Percentiles rank a stretch among this genome's conserved stretches.
These are phyloP conservation scores for Vulpes lagopus DNA, from an alignment of 2,113 vertebrate genomes.

Conservation along the genomic window DNA sequence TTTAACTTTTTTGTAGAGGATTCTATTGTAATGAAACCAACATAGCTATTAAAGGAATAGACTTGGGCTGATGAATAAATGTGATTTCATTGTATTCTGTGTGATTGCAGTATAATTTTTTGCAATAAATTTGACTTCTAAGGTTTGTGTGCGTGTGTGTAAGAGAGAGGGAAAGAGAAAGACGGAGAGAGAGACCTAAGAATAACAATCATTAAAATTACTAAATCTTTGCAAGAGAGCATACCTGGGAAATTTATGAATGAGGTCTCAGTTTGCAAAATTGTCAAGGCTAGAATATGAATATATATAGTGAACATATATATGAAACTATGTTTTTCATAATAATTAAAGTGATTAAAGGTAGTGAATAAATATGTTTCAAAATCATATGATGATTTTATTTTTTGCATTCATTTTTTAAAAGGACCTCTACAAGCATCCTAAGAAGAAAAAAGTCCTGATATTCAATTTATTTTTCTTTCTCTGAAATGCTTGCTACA, in stretches of 20 bases:
- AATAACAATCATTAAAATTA: not conserved
- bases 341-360: not conserved
- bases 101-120: not conserved
- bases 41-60: slow-evolving; percentile 37
- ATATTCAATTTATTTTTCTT: not conserved
- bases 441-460: not conserved
- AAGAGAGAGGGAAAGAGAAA: not conserved
- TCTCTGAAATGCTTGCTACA: not conserved
- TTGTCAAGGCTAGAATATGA: not conserved
- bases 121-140: not conserved
- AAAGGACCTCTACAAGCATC: not conserved
- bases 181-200: not conserved
- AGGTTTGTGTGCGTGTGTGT: not conserved
- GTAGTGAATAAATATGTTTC: not conserved
- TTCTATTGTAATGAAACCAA: slow-evolving; percentile 60
- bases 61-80: not conserved
- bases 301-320: not conserved
- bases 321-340: not conserved
- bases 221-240: not conserved
- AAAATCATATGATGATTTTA: not conserved
- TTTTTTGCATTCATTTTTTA: slow-evolving; percentile 30
- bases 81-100: slow-evolving; percentile 37
- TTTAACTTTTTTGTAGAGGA: slow-evolving; percentile 47
- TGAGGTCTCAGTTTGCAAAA: not conserved
- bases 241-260: not conserved